phyloP scores from a whole-genome alignment of 2,888 invertebrate species.

The Pycnomerus fuliginosus region DNA sequence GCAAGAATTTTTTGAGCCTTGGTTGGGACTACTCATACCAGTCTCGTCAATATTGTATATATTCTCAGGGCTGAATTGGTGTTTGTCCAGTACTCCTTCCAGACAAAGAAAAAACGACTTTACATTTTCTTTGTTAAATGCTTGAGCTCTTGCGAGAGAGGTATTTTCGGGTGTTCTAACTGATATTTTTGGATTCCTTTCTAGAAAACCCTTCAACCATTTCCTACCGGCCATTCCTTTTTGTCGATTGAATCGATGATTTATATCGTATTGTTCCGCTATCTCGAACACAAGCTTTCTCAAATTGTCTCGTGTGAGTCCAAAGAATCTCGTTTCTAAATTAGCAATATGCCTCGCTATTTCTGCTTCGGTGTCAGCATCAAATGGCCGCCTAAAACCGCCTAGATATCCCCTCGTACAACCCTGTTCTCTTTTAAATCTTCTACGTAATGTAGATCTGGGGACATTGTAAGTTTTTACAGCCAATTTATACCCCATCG shows the following conservation, averaged over 20 bases:
- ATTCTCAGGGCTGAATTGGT: slow-evolving; percentile 2
- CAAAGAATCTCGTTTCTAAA: slow-evolving; percentile 3
- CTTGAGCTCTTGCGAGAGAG: slow-evolving; percentile 2
- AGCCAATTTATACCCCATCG: not conserved
- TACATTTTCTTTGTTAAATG: slow-evolving; percentile 11
- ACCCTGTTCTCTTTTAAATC: not conserved
- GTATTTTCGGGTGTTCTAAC: slow-evolving; percentile 10
- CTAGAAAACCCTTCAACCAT: not conserved
- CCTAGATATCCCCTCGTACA: not conserved
- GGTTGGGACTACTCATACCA: not conserved
- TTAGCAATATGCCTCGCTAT: slow-evolving; percentile 2
- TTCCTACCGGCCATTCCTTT: slow-evolving; percentile 2
- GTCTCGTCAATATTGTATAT: slow-evolving; percentile 15
- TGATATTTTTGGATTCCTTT: slow-evolving; percentile 5
- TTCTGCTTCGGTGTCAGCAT: slow-evolving; percentile 2
- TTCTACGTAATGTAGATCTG: not conserved
- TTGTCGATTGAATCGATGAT: not conserved
- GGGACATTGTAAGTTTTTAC: not conserved
- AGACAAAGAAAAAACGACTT: no score
- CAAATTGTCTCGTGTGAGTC: slow-evolving; percentile 2
- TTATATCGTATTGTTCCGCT: slow-evolving; percentile 1
- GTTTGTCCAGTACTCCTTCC: no score
- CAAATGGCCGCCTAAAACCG: not conserved
- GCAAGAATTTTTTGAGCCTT: slow-evolving; percentile 5
- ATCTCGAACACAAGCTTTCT: not conserved